Evolutionary conservation across 2,888 invertebrate genomes (phyloP).

Genomic region (Lithophane ornitopus): DNA sequence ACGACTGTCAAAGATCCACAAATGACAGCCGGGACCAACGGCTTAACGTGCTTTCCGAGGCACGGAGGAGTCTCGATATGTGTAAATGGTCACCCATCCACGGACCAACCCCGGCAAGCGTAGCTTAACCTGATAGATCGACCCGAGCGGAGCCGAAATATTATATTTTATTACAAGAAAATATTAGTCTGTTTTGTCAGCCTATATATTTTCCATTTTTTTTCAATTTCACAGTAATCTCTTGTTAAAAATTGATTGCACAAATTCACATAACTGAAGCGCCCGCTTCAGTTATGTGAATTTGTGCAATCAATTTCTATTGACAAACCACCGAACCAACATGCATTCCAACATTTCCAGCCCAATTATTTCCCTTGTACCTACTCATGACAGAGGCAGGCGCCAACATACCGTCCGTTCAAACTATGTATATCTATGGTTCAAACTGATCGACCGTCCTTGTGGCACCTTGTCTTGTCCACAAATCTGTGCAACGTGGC

Average conservation of each 20-base stretch:
- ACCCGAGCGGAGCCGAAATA: too few relatives aligned
- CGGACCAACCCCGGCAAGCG: too few relatives aligned
- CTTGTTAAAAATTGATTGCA: too few relatives aligned
- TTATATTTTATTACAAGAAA: too few relatives aligned
- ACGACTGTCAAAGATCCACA: too few relatives aligned
- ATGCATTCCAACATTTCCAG: conserved; percentile 20
- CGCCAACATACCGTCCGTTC: conserved; percentile 35
- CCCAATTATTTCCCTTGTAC: conserved; percentile 29
- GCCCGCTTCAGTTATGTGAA: not conserved
- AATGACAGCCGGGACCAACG: too few relatives aligned
- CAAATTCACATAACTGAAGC: too few relatives aligned
- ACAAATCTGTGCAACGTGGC: conserved; percentile 45
- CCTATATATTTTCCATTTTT: not conserved
- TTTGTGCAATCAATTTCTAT: not conserved
- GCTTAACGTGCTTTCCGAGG: too few relatives aligned
- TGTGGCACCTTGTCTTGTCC: conserved; percentile 46
- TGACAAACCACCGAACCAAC: conserved; percentile 7
- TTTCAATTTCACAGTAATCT: not conserved
- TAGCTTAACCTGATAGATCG: too few relatives aligned
- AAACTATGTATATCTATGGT: conserved; percentile 5
- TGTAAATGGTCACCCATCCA: too few relatives aligned
- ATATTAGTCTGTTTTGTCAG: not conserved
- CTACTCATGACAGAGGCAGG: conserved; percentile 13
- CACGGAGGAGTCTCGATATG: too few relatives aligned
- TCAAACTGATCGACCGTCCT: conserved; percentile 46